Evolutionary conservation across 2,888 invertebrate species (phyloP), one percentile per base, ranked within the genome.

Genomic region (Noctua comes): DNA sequence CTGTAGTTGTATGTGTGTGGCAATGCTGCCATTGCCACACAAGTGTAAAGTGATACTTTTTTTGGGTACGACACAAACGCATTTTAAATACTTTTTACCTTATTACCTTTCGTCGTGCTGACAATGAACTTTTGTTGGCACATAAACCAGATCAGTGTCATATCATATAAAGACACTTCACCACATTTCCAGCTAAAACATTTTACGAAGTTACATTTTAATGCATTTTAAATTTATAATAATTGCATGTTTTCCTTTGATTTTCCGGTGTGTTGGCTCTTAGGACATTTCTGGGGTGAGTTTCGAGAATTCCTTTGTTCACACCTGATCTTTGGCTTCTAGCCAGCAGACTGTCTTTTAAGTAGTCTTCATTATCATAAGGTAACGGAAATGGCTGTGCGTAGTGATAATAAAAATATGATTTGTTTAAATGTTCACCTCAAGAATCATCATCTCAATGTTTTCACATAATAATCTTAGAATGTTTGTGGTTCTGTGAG

Each of bases 241-340:
- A 72, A 70, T 70, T 40, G 48, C n/a, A 46, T 71, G 46, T 77
- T 82, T 88, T 73, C 72, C 70, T 89, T 88, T 88, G 83, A 86
- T 68, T 88, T 88, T 88, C 77, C 86, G 73, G 80, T 87, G 13
- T 80, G 68, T 73, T 78, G 76, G 78, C 48, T 68, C 40, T 70
- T 71, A 57, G 80, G 80, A 83, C 77, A 70, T 83, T 83, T 87
- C 77, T 79, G 80, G 68, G 68, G 80, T 84, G n/a, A 83, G 83
- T 68, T 73, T 48, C 59, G 72, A 71, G 75, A 73, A 73, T 77
- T 73, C 68, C 88, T 88, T 89, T 89, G 88, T 88, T 83, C 76
- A 77, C 76, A 88, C 88, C 88, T 89, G 88, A 73, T 59, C 27
- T 31, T 83, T 89, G 89, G 89, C 83, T 70, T 40, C 24, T 2